phyloP scores from a whole-genome alignment of 2,888 invertebrate species.

The Heterodera filipjevi region DNA sequence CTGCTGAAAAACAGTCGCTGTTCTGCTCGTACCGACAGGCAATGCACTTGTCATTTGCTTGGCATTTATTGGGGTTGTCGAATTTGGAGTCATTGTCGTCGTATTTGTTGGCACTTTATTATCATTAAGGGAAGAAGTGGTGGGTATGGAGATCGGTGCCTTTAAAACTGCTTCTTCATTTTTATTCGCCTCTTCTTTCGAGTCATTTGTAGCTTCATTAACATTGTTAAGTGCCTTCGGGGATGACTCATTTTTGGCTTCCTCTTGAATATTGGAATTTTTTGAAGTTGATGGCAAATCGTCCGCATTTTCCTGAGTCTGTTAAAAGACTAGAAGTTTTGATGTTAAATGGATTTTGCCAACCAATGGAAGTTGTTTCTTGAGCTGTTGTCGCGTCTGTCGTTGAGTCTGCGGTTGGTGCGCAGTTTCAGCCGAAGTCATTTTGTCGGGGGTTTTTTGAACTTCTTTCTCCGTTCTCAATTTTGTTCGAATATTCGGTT shows the following conservation, averaged over 20 bases:
- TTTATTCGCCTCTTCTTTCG: neutral
- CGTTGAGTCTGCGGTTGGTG: neutral
- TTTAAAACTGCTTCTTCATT: neutral
- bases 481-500: neutral
- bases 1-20: slow-evolving; percentile 25
- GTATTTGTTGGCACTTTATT: neutral
- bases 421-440: neutral
- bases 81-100: neutral
- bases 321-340: neutral
- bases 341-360: neutral
- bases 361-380: neutral
- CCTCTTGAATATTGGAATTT: neutral
- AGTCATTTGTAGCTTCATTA: neutral
- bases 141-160: neutral
- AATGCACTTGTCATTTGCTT: neutral
- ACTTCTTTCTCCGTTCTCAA: neutral
- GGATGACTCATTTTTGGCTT: neutral
- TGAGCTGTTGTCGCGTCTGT: slow-evolving; percentile 1
- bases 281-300: neutral
- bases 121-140: neutral
- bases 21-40: neutral
- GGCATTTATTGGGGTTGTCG: neutral
- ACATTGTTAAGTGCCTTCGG: neutral
- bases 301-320: neutral
- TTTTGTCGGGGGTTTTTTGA: neutral